Evolutionary conservation across 2,113 vertebrate genomes (phyloP).

Genomic region (Platycercus adscitus): DNA sequence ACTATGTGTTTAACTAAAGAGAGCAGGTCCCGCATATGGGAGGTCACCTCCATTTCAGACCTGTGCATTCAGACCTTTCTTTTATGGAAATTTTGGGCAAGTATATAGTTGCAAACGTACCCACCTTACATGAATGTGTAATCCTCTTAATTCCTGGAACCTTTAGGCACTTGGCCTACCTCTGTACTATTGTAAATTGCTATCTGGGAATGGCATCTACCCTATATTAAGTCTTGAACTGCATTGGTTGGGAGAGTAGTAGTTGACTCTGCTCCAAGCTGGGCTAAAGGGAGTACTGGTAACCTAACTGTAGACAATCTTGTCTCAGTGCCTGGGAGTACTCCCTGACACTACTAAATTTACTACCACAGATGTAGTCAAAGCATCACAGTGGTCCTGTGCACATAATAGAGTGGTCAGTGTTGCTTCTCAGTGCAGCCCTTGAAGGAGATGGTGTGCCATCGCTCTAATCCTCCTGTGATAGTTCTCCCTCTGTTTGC

Average conservation of each 20-base stretch:
- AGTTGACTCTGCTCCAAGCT: not conserved
- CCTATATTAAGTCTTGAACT: not conserved
- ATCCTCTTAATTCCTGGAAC: not conserved
- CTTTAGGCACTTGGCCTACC: not conserved
- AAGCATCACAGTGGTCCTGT: not conserved
- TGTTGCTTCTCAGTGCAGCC: not conserved
- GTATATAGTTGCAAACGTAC: not conserved
- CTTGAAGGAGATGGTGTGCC: not conserved
- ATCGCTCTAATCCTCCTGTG: not conserved
- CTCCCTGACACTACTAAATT: not conserved
- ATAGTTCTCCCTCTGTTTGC: not conserved
- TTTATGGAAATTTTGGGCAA: not conserved
- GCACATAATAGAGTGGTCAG: not conserved
- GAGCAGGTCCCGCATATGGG: accelerated
- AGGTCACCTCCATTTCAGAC: not conserved
- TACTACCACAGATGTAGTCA: not conserved
- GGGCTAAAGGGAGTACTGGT: not conserved
- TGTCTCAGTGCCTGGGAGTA: not conserved
- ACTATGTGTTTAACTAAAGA: not conserved
- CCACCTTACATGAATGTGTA: not conserved
- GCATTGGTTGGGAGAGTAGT: not conserved
- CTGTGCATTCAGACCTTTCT: not conserved
- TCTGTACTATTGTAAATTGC: not conserved
- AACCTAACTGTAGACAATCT: not conserved
- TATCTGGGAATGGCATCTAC: not conserved